Base-by-base conservation (phyloP, 2,797 vertebrate genomes). In the Aythya fuligula region DNA sequence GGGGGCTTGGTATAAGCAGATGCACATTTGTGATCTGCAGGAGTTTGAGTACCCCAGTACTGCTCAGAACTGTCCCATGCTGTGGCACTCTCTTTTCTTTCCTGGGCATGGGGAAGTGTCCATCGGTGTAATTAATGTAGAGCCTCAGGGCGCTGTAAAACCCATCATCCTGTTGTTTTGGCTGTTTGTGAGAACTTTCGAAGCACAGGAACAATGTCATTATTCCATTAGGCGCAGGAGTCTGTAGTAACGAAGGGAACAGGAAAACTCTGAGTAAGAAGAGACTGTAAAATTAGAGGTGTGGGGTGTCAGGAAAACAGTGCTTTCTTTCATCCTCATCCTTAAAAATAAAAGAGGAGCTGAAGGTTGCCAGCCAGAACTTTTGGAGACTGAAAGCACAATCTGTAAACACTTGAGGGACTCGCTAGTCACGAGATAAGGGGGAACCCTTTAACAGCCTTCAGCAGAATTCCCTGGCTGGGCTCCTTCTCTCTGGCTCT, bases 321-420 rank as follows among this genome's bases (percentile, higher is more conserved):
- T 45, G 38, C 8, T 34, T 81, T 43, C 34, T 78, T 85, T 89
- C 53, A 79, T 94, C 36, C 13, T 81, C 62, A 2, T 67, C 45
- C 34, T 71, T 62, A 62, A 22, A 94, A 94, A 66, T 65, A 41
- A 67, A 65, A 36, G 58, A 84, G 13, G 38, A 85, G 27, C 20
- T 87, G 69, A 38, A 74, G 75, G 69, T 58, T 71, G 25, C 49
- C 69, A 80, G 38, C 17, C 47, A 72, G 88, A 53, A 66, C 60
- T 94, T 76, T 92, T 82, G 75, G 43, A 87, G 57, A 32, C 81
- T 75, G 71, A 81, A 71, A 66, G 90, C 85, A 43, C 56, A 75
- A 21, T 90, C 74, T 87, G 13, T 79, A 84, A 74, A 57, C 25
- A 57, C 65, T 79, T 36, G 3, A 85, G 80, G 47, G 78, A 87